Percentiles rank a stretch among this genome's conserved stretches.
Conservation (phyloP, 2,888 invertebrate species). For the Clanis bilineata region DNA sequence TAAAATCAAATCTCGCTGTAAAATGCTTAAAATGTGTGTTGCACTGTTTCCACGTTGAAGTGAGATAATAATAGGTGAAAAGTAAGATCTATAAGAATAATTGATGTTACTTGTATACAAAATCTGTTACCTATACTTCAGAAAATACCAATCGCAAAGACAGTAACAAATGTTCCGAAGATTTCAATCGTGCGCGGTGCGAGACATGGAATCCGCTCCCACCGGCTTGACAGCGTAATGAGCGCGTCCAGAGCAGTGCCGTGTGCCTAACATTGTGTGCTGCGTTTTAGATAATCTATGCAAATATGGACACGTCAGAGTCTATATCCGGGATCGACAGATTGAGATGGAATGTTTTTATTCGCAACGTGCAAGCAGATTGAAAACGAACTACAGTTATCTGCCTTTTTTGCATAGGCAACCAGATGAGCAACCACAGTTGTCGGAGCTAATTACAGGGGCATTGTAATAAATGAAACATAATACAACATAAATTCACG, state of each 20-base stretch:
- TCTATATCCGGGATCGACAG: neutral
- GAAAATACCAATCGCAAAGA: neutral
- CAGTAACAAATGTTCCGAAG: conserved; percentile 20
- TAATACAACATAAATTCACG: no score
- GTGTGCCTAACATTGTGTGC: conserved; percentile 2
- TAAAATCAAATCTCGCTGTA: no score
- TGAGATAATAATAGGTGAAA: no score
- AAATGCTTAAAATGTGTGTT: no score
- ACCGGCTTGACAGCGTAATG: conserved; percentile 36
- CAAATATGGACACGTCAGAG: neutral
- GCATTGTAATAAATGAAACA: no score
- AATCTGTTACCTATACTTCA: neutral
- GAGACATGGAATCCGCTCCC: conserved; percentile 30
- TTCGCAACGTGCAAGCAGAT: neutral
- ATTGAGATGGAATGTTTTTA: neutral
- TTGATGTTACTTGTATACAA: neutral
- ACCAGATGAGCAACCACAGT: no score
- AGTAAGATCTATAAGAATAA: no score
- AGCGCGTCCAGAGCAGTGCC: conserved; percentile 16
- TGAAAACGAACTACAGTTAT: no score
- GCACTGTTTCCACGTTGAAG: no score
- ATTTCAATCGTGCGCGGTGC: conserved; percentile 32
- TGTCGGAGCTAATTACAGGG: no score
- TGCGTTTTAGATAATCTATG: conserved; percentile 10
- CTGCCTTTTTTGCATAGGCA: no score